Base-by-base conservation (phyloP, 2,113 vertebrate genomes). In the Axis porcinus region DNA sequence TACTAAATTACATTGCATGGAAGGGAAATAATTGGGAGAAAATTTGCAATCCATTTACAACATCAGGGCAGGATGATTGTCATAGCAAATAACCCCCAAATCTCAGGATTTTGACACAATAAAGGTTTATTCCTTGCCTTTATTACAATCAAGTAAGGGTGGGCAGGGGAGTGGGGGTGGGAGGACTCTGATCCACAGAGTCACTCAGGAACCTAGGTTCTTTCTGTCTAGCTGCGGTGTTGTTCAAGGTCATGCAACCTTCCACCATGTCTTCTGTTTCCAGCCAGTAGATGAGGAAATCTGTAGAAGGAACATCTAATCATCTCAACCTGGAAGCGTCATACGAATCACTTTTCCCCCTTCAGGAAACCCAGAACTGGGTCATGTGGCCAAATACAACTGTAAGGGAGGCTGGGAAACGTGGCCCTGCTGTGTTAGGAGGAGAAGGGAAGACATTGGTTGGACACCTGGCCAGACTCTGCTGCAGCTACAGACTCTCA, bases 101-200 rank as follows among this genome's bases (percentile, higher is more conserved):
- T 86, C 30, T 96, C 60, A 74, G 52, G 28, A 58, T 95, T 89
- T 91, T 96, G 91, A 87, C n/a, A 81, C 13, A 36, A 19, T 78
- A 74, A 45, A 67, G 3, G 5, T 90, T 97, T 88, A 54, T 74
- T 95, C 88, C 33, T 98, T 93, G 19, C 62, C 60, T 89, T 90
- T 79, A 47, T 82, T 45, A 70, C 16, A 76, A 27, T 40, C 54
- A 36, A 88, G 8, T 82, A 95, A 85, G 7, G 3, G 19, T 93
- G 70, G 47, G 25, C 17, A 23, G 12, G 40, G 30, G 8, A 8
- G 9, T 43, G 3, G 36, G 16, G 11, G 3, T 43, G 40, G 23
- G 94, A 23, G 25, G 30, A 14, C 43, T 94, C 4, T n/a, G 16
- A 7, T 67, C 28, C 43, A 78, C 15, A 36, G 15, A 54, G 86